These are phyloP conservation scores for Ceratitis capitata DNA, from an alignment of 1,140 invertebrate species.

Conservation along the genomic window DNA sequence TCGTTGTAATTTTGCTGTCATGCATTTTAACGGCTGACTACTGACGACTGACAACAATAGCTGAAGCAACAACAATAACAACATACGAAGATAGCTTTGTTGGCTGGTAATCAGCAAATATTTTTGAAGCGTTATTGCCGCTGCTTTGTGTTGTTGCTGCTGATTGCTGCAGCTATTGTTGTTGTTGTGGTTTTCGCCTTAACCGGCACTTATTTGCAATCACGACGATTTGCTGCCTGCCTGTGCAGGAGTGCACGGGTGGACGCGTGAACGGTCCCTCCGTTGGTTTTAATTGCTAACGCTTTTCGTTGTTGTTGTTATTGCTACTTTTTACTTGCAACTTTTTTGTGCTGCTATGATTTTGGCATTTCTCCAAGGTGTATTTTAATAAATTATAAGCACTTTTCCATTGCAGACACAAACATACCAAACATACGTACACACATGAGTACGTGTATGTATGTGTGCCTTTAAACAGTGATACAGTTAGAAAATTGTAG, in stretches of 20 bases:
- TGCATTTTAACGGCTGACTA: conserved; percentile 21
- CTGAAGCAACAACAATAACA: neutral
- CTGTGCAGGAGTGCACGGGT: neutral
- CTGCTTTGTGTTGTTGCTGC: neutral
- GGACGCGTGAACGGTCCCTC: neutral
- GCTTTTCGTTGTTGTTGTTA: neutral
- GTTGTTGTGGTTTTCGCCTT: neutral
- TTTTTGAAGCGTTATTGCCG: conserved; percentile 23
- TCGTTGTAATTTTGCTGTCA: conserved; percentile 13
- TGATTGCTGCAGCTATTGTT: neutral
- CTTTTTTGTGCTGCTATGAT: neutral
- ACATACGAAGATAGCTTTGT: neutral
- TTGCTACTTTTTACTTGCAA: neutral
- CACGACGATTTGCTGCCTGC: neutral
- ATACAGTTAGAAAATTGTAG: neutral
- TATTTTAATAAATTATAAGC: conserved; percentile 30
- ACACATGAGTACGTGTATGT: neutral
- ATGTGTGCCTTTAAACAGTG: neutral
- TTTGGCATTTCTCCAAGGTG: conserved; percentile 31
- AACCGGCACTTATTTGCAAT: conserved; percentile 26
- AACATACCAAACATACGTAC: neutral
- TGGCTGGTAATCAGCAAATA: neutral
- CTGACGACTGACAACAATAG: conserved; percentile 22
- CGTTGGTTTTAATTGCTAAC: neutral
- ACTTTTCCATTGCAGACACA: neutral